Percentiles rank a stretch among this genome's conserved stretches.
These are phyloP conservation scores for Acholoe squamosa DNA, from an alignment of 2,888 invertebrate species.

Conservation along the genomic window DNA sequence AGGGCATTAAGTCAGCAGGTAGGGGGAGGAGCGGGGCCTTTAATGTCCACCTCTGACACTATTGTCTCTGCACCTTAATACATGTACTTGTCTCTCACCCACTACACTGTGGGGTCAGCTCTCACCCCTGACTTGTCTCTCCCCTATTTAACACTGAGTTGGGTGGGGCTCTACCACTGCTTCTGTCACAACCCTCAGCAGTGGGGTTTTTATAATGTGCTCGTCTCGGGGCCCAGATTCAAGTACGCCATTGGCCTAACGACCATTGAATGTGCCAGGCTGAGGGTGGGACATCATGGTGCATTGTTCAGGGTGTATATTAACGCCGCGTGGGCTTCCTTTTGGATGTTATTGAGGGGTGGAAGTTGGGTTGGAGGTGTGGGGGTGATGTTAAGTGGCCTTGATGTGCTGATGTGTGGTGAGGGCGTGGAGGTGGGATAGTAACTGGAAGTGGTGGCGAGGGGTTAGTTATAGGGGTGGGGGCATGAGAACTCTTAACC, in stretches of 20 bases:
- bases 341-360: not conserved
- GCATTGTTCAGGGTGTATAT: conserved; percentile 46
- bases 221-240: not conserved
- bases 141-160: too few species aligned
- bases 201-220: not conserved
- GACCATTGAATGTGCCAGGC: conserved; percentile 33
- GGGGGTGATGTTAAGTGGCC: conserved; percentile 35
- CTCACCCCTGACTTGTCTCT: too few species aligned
- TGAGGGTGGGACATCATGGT: conserved; percentile 47
- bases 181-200: not conserved
- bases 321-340: conserved; percentile 15
- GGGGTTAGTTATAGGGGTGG: not conserved
- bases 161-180: too few species aligned
- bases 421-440: not conserved
- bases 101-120: too few species aligned
- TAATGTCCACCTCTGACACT: too few species aligned
- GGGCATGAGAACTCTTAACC: not conserved
- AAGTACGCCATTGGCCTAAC: not conserved
- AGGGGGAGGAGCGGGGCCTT: too few species aligned
- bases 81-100: too few species aligned
- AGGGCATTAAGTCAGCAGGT: too few species aligned
- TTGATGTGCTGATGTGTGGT: not conserved
- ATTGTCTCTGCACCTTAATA: too few species aligned
- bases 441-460: too few species aligned
- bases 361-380: not conserved